Conservation (phyloP, 2,888 invertebrate species). For the Lissonota sp. region DNA sequence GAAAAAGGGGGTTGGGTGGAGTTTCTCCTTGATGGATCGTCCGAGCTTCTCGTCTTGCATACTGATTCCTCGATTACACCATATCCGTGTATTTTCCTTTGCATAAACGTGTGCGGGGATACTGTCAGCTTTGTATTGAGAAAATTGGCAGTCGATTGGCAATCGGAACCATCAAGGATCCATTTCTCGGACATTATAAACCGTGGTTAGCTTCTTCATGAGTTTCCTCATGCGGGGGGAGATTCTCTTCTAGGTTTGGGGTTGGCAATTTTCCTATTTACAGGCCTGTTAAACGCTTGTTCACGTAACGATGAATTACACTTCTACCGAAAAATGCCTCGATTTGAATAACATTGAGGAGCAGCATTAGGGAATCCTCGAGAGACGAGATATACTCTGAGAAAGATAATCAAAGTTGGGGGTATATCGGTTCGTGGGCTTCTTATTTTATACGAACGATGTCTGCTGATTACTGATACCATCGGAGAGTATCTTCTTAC, state of each 20-base stretch:
- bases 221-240: background rate
- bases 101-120: background rate
- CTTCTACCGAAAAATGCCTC: too few species aligned
- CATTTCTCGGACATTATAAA: slow-evolving; percentile 44
- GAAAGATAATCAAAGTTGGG: too few species aligned
- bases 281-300: background rate
- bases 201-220: background rate
- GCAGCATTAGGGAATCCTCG: background rate
- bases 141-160: slow-evolving; percentile 62
- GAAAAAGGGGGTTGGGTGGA: too few species aligned
- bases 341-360: slow-evolving; percentile 26
- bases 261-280: slow-evolving; percentile 21
- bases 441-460: slow-evolving; percentile 7
- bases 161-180: slow-evolving; percentile 57
- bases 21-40: slow-evolving; percentile 62
- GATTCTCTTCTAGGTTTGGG: background rate
- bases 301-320: too few species aligned
- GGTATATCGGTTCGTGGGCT: too few species aligned
- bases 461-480: slow-evolving; percentile 12
- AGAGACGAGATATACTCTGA: background rate
- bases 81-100: slow-evolving; percentile 9
- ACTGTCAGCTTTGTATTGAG: slow-evolving; percentile 51
- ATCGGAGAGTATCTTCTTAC: slow-evolving; percentile 36
- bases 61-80: slow-evolving; percentile 55
- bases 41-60: slow-evolving; percentile 60